Percentiles rank a stretch among this genome's conserved stretches.
phyloP scores from a whole-genome alignment of 2,797 vertebrate genomes.

The Clarias pachynema region DNA sequence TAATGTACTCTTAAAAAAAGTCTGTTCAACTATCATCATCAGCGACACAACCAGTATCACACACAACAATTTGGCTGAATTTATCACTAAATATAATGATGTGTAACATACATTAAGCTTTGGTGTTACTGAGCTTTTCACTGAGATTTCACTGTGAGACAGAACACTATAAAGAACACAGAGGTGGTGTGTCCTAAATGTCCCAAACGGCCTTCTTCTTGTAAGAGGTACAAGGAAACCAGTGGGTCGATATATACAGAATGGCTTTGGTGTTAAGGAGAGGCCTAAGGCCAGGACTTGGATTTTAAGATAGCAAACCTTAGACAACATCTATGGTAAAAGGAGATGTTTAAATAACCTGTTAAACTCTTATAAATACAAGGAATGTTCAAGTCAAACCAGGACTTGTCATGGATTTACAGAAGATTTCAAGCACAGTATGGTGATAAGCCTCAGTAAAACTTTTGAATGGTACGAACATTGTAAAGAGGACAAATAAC shows the following conservation, averaged over 20 bases:
- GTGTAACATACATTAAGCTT: neutral
- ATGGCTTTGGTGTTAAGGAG: neutral
- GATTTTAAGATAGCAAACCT: neutral
- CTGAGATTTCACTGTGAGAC: neutral
- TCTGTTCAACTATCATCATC: neutral
- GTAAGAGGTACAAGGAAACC: neutral
- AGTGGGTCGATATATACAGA: neutral
- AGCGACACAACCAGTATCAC: neutral
- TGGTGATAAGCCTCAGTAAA: too few species aligned
- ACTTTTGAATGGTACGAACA: too few species aligned
- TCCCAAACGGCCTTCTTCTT: neutral
- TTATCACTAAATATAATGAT: neutral
- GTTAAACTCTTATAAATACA: neutral
- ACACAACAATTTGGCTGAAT: neutral
- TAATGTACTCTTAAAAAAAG: neutral
- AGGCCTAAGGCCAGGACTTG: neutral
- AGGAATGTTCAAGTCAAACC: too few species aligned
- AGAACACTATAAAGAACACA: neutral
- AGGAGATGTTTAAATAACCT: neutral
- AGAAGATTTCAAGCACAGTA: too few species aligned
- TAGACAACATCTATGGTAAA: neutral
- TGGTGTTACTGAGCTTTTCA: neutral
- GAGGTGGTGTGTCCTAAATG: neutral
- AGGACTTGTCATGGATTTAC: too few species aligned
- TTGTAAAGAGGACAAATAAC: too few species aligned